Percentiles rank a stretch among this genome's conserved stretches.
phyloP scores from a whole-genome alignment of 2,888 invertebrate species.

The Aphodius sticticus region DNA sequence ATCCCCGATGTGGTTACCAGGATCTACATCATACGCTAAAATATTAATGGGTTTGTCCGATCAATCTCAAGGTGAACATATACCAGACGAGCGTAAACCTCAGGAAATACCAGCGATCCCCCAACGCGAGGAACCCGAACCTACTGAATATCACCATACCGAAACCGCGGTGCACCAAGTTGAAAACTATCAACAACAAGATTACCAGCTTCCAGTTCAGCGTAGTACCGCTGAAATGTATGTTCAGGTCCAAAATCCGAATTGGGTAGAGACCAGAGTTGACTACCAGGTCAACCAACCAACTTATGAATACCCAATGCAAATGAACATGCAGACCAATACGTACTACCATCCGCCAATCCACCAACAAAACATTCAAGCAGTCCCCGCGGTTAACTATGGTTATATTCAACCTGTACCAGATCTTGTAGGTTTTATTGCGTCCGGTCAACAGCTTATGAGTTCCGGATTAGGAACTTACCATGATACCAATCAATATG shows the following conservation, averaged over 20 bases:
- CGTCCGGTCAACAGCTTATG: slow-evolving; percentile 59
- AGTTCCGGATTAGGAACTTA: slow-evolving; percentile 63
- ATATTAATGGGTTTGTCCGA: slow-evolving; percentile 69
- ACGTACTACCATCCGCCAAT: slow-evolving; percentile 42
- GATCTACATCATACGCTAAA: slow-evolving; percentile 81
- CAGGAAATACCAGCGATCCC: slow-evolving; percentile 9
- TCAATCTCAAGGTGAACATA: not conserved
- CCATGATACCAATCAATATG: slow-evolving; percentile 48
- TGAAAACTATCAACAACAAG: not conserved
- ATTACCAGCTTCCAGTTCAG: slow-evolving; percentile 8
- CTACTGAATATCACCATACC: slow-evolving; percentile 9
- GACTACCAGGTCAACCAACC: slow-evolving; percentile 49
- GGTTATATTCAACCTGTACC: slow-evolving; percentile 62
- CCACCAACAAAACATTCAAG: slow-evolving; percentile 39
- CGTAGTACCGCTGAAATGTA: slow-evolving; percentile 17
- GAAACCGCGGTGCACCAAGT: not conserved
- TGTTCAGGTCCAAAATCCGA: slow-evolving; percentile 28
- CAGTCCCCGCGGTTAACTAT: slow-evolving; percentile 53
- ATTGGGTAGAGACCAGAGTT: slow-evolving; percentile 42
- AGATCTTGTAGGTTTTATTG: slow-evolving; percentile 63
- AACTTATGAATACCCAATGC: slow-evolving; percentile 39
- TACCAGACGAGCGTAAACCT: not conserved
- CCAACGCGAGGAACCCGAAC: not conserved
- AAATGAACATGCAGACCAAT: slow-evolving; percentile 32
- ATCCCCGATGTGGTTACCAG: slow-evolving; percentile 78